These are phyloP conservation scores for Steinernema hermaphroditum DNA, from an alignment of 2,888 invertebrate species.

Conservation along the genomic window DNA sequence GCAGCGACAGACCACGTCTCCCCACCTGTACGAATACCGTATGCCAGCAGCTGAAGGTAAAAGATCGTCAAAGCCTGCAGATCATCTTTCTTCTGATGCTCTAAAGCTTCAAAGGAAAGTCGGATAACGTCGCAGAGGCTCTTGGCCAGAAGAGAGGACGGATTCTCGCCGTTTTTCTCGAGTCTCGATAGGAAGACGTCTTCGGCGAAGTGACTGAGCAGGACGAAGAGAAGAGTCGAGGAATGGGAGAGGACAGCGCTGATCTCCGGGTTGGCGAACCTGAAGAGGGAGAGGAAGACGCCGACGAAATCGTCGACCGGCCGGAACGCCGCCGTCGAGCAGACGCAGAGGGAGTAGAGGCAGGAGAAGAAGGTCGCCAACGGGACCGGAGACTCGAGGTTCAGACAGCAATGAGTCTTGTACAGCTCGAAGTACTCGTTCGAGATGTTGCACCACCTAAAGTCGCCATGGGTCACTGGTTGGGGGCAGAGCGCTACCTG, in stretches of 20 bases:
- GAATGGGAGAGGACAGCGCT: constrained; percentile 9
- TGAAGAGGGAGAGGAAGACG: background rate
- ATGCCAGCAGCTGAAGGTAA: background rate
- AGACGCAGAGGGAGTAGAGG: constrained; percentile 10
- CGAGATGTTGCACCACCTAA: constrained; percentile 10
- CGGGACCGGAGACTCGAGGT: background rate
- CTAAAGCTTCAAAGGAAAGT: background rate
- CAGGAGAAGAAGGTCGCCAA: background rate
- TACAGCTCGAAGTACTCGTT: constrained; percentile 23
- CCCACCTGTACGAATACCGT: background rate
- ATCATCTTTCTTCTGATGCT: background rate
- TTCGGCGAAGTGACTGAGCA: constrained; percentile 39
- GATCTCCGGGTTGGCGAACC: background rate
- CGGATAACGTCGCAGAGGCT: background rate
- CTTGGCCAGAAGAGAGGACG: background rate
- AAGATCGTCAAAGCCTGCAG: background rate
- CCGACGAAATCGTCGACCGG: constrained; percentile 31
- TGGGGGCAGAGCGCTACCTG: background rate
- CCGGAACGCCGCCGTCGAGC: constrained; percentile 21
- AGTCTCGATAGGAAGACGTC: constrained; percentile 37
- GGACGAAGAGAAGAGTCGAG: constrained; percentile 36
- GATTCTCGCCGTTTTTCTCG: constrained; percentile 18
- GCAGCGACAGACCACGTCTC: no score
- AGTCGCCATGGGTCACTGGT: background rate
- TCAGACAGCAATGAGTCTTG: constrained; percentile 4